Evolutionary conservation across 1,140 invertebrate species (phyloP), one percentile per base, ranked within the genome.

Genomic region (Drosophila kurseongensis): DNA sequence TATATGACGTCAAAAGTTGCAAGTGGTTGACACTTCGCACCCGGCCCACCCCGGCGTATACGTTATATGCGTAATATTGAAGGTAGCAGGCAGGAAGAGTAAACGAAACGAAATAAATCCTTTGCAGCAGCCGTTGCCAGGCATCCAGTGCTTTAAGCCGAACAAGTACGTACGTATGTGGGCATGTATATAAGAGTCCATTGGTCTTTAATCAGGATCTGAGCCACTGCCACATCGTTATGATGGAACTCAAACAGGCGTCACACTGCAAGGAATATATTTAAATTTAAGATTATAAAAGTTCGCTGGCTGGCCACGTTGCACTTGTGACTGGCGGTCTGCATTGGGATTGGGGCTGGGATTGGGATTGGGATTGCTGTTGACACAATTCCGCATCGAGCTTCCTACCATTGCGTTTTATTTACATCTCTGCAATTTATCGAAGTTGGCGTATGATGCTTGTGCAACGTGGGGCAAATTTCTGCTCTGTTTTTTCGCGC

Each of bases 301-400:
- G 67, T 44, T 23, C 9, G 52, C 2, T 32, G 50, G 47, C 41
- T 66, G 69, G 47, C 14, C 48, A 54, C 23, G 42, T 16, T 56
- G 66, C 59, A 42, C 58, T 50, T 36, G 32, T 29, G 45, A 60
- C 18, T 48, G 58, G 35, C 52, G 36, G 40, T 27, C 23, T 50
- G 47, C 13, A n/a, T 7, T 32, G 29, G 29, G 48, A 35, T 51
- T 10, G 27, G 56, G 14, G 32, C n/a, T 58, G 52, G 13, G 27
- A 32, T 23, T 32, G 61, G 10, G 12, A 38, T 12, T 12, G 45
- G 40, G 32, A 74, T 73, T 76, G 65, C 63, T 88, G 83, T 88
- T 89, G 83, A 89, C 83, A 88, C 80, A 89, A 71, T 89, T 88
- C 50, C 47, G 65, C 38, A 47, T 38, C 41, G 78, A 50, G 68